These are phyloP conservation scores for Tetheella fluctuosa DNA, from an alignment of 2,888 invertebrate species.

Conservation along the genomic window DNA sequence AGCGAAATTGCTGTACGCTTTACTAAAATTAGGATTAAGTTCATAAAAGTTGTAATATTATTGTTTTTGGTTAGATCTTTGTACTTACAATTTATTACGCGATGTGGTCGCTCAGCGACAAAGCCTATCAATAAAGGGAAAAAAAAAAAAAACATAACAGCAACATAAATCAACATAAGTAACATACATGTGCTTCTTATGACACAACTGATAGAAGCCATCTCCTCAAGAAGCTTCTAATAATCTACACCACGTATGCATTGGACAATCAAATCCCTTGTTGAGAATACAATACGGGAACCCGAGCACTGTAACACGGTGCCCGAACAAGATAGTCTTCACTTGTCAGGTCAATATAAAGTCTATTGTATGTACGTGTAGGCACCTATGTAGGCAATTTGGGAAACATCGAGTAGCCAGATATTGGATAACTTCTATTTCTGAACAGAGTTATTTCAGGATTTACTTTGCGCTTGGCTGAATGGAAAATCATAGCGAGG, in stretches of 20 bases:
- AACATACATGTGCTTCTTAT: too few species aligned
- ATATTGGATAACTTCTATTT: constrained; percentile 52
- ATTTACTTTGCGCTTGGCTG: constrained; percentile 29
- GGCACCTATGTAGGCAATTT: constrained; percentile 25
- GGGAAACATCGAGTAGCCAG: constrained; percentile 32
- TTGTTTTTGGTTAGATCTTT: too few species aligned
- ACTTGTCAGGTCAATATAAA: constrained; percentile 28
- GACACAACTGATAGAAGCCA: not conserved
- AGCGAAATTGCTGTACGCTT: too few species aligned
- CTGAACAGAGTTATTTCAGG: constrained; percentile 41
- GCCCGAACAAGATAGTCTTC: constrained; percentile 24
- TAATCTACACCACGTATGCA: constrained; percentile 18
- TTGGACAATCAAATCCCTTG: constrained; percentile 33
- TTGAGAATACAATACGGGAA: constrained; percentile 38
- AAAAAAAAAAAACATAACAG: not conserved
- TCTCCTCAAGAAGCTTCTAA: constrained; percentile 14
- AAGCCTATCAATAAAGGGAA: not conserved
- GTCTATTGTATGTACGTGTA: not conserved
- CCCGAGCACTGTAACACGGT: constrained; percentile 20
- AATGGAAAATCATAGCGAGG: constrained; percentile 39
- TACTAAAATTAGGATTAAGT: too few species aligned
- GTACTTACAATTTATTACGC: too few species aligned
- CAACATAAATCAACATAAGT: not conserved
- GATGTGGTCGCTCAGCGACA: too few species aligned
- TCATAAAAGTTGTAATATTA: too few species aligned